Base-by-base conservation (phyloP, 2,888 invertebrate species). In the Panopea generosa region DNA sequence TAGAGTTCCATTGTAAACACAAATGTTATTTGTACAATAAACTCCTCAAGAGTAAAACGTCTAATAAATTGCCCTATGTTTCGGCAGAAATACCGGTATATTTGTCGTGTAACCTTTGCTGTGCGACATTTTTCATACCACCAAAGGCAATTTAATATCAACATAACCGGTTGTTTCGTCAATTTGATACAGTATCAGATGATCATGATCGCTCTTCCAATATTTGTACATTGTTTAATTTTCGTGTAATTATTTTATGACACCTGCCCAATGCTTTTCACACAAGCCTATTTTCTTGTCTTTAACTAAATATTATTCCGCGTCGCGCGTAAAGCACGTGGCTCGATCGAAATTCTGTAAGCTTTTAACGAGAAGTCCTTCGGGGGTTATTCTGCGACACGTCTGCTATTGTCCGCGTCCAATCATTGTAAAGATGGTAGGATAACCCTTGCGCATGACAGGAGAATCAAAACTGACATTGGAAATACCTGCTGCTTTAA, bases 401-500 rank as follows among this genome's bases (percentile, higher is more conserved):
- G 63, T 71, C 66, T 40, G 66, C 57, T 63, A 56, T 76, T 76
- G 76, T 76, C 52, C 67, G 70, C 62, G 60, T 24, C 76, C 76
- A 76, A 76, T 76, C 76, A 71, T 55, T 61, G 67, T 61, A 45
- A 61, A 67, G 71, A 71, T 71, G 38, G 33, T 49, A 66, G 53
- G 70, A 76, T 76, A 76, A 70, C 76, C 70, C 70, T 76, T 76
- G 67, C 52, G 57, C 66, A 62, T 66, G 70, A 76, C 76, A 61
- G 61, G 57, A 56, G 49, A 57, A 50, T 24, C 49, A 56, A 75
- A 40, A 61, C 53, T 70, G 76, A 76, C 76, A 71, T 61, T n/a
- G 68, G 66, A 71, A 76, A 60, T 76, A 76, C 76, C 76, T 76
- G 76, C 69, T 75, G 75, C 33, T 75, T 60, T 63, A 53, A 52